Evolutionary conservation across 2,888 invertebrate species (phyloP).

Genomic region (Cantharis nigra): DNA sequence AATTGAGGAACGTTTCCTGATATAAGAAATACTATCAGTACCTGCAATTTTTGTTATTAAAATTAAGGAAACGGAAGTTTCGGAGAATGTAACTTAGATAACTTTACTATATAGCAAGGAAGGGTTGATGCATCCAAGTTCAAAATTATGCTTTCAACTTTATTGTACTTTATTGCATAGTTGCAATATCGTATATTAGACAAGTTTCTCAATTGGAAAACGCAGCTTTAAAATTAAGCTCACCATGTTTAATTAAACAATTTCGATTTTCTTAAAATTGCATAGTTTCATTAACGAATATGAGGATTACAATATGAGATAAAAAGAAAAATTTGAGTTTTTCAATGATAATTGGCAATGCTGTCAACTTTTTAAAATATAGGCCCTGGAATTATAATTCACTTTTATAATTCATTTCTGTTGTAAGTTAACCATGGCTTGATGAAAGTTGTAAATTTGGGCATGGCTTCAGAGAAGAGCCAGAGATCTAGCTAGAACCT

Average conservation of each 20-base stretch:
- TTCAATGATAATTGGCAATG: no score
- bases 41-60: neutral
- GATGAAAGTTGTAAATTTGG: no score
- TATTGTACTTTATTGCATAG: neutral
- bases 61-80: neutral
- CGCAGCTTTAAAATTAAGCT: neutral
- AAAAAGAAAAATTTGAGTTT: neutral
- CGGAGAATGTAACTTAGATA: neutral
- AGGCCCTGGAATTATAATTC: no score
- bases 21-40: neutral
- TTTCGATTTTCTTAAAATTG: neutral
- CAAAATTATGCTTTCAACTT: neutral
- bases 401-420: no score
- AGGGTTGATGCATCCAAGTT: neutral
- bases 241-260: neutral
- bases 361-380: no score
- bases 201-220: neutral
- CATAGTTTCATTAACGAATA: neutral
- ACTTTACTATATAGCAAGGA: neutral
- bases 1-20: neutral
- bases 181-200: neutral
- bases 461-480: no score
- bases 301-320: neutral
- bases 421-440: no score
- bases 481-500: no score